Base-by-base conservation (phyloP, 2,113 vertebrate species). In the Phasianus colchicus region DNA sequence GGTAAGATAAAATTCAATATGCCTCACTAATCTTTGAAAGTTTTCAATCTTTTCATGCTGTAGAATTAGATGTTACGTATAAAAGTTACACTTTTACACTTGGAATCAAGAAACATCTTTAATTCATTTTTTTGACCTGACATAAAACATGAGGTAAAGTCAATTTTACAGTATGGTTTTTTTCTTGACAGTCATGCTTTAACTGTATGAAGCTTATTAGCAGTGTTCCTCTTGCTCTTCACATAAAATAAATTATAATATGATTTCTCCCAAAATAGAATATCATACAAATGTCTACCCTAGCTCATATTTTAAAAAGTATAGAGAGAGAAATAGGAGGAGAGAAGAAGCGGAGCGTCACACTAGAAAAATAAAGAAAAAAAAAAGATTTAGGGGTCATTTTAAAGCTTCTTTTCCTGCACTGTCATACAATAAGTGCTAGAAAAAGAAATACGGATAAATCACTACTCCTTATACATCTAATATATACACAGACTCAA, bases 361-460 rank as follows among this genome's bases (percentile, higher is more conserved):
- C 32, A 57, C 11, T 13, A 54, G 65, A 30, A 1, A 27, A 55
- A 1, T 4, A 77, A 81, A 18, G 1, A 74, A 93, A 13, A 0
- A 54, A 19, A 67, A 2, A 38, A 4, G 13, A 16, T 32, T 55
- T 55, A 55, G 29, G 29, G 22, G 34, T 69, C 34, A 63, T 91
- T 88, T 83, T 74, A 40, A 72, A 45, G 8, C 74, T 96, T 95
- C 16, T 86, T 89, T 70, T 93, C 34, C 38, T 77, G 13, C 52
- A 24, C 13, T 91, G 76, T 80, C 66, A 63, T 94, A 65, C 43
- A 83, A 54, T 47, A 93, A 13, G 6, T 84, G 45, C 55, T 88
- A 95, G 78, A 54, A 47, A 90, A 96, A 94, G 50, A 84, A 90
- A 97, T 25, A 70, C 48, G 20, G 67, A 97, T 96, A 96, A 96